phyloP scores from a whole-genome alignment of 2,888 invertebrate species.

The Drosophila mimica region DNA sequence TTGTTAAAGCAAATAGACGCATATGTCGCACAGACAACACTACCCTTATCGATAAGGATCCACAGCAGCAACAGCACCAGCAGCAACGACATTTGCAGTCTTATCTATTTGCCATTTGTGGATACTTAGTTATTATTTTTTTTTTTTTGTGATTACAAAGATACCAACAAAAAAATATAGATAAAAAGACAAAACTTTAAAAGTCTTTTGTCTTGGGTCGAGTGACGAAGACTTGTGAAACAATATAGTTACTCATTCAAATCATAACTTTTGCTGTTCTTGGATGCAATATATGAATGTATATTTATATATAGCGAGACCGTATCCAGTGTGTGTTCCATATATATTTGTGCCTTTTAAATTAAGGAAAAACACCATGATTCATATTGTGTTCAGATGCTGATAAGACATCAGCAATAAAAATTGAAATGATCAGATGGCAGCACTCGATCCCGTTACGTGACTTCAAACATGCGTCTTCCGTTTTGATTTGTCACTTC shows the following conservation, averaged over 20 bases:
- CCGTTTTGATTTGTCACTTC: background rate
- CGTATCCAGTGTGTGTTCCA: too few species aligned
- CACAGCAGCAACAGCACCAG: slow-evolving; percentile 18
- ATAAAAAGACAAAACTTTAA: background rate
- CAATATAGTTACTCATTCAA: background rate
- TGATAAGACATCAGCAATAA: too few species aligned
- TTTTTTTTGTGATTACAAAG: background rate
- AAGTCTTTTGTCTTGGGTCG: background rate
- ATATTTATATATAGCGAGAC: background rate
- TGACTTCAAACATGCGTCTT: background rate
- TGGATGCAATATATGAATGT: background rate
- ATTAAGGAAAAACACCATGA: background rate
- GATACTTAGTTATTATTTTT: background rate
- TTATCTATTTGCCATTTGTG: slow-evolving; percentile 36
- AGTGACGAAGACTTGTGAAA: background rate
- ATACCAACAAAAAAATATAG: slow-evolving; percentile 18
- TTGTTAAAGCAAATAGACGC: slow-evolving; percentile 37
- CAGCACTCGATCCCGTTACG: background rate
- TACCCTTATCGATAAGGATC: slow-evolving; percentile 37
- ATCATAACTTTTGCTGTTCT: background rate
- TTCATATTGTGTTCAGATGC: background rate
- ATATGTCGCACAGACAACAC: slow-evolving; percentile 2
- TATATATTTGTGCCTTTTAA: background rate
- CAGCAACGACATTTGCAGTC: slow-evolving; percentile 22
- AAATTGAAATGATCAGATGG: background rate